These are phyloP conservation scores for Acromyrmex charruanus DNA, from an alignment of 1,140 invertebrate species.

Conservation along the genomic window DNA sequence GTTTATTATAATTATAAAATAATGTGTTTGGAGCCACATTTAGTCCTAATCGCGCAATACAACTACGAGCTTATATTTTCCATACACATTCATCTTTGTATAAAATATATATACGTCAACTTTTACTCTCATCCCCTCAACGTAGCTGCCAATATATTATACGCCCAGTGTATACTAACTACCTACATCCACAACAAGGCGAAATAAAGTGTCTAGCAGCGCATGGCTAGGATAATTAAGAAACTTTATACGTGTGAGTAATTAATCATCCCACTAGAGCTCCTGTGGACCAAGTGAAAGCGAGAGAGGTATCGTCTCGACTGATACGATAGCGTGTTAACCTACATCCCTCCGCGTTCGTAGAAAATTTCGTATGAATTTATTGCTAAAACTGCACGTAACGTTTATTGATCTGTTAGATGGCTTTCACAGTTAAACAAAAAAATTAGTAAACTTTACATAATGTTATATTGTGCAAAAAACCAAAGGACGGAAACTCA, in stretches of 20 bases:
- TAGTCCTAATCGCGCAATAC: neutral
- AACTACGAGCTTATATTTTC: neutral
- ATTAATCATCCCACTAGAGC: constrained; percentile 48
- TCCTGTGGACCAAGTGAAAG: constrained; percentile 37
- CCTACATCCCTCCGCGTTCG: constrained; percentile 16
- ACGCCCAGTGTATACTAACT: neutral
- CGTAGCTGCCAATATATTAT: constrained; percentile 7
- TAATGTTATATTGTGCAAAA: neutral
- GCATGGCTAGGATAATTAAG: constrained; percentile 48
- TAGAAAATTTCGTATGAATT: constrained; percentile 16
- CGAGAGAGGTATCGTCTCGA: constrained; percentile 34
- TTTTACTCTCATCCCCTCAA: constrained; percentile 23
- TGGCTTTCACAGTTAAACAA: neutral
- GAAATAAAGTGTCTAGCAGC: constrained; percentile 28
- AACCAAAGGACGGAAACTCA: neutral
- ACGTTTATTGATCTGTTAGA: neutral
- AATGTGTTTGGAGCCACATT: neutral
- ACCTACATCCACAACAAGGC: constrained; percentile 15
- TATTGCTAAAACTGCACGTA: neutral
- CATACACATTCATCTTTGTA: neutral
- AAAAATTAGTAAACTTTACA: constrained; percentile 19
- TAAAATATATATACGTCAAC: neutral
- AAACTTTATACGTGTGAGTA: constrained; percentile 48
- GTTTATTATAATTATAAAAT: constrained; percentile 12
- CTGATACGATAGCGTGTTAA: constrained; percentile 31